Percentiles rank a stretch among this genome's conserved stretches.
Conservation (phyloP, 2,888 invertebrate genomes). For the Coenonympha arcania region DNA sequence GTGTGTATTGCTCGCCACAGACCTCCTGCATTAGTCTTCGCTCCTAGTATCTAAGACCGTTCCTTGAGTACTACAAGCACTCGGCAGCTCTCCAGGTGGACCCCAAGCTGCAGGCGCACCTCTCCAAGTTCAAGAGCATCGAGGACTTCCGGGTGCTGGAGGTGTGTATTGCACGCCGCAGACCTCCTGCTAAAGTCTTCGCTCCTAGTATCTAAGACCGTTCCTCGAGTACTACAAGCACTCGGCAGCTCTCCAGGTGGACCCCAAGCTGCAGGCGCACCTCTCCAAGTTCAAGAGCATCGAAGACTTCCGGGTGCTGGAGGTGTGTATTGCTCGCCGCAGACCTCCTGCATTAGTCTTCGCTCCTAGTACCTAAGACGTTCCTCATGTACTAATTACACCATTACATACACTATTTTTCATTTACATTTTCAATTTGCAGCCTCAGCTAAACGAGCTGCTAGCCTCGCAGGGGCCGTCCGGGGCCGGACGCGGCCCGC, state of each 20-base stretch:
- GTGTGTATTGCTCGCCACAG: constrained; percentile 54
- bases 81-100: constrained; percentile 82
- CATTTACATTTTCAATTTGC: too few relatives aligned
- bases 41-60: too few relatives aligned
- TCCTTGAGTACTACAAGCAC: constrained; percentile 95
- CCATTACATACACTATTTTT: too few relatives aligned
- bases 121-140: constrained; percentile 87
- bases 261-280: constrained; percentile 80
- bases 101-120: constrained; percentile 79
- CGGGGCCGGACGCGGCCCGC: constrained; percentile 68
- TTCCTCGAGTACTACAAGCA: constrained; percentile 84
- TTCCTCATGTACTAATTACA: constrained; percentile 98
- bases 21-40: neutral
- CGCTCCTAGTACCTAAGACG: too few relatives aligned
- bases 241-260: constrained; percentile 81
- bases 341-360: neutral
- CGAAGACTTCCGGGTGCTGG: constrained; percentile 89
- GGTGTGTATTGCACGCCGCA: constrained; percentile 66
- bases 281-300: constrained; percentile 87
- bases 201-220: too few relatives aligned
- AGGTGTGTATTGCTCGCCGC: constrained; percentile 72
- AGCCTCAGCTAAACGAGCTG: constrained; percentile 75
- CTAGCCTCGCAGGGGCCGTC: constrained; percentile 56
- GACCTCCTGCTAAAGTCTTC: too few relatives aligned
- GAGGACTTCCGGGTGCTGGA: constrained; percentile 91